Conservation (phyloP, 2,113 vertebrate genomes). For the Phrynocephalus versicolor region DNA sequence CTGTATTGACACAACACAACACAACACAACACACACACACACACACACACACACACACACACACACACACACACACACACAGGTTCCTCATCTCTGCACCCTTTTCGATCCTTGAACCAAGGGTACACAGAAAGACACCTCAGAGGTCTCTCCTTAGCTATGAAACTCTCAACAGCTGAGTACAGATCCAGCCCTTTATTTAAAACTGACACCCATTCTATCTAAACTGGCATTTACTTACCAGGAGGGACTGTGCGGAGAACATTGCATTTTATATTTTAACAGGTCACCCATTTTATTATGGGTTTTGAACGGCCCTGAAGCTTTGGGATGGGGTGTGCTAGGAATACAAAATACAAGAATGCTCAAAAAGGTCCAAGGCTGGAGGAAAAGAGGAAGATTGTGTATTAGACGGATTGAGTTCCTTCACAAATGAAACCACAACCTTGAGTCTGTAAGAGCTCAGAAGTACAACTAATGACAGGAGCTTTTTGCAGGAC, state of each 20-base stretch:
- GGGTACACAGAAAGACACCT: not conserved
- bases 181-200: not conserved
- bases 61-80: no score
- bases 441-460: no score
- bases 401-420: no score
- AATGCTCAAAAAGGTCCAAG: no score
- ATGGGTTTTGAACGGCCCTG: not conserved
- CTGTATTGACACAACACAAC: no score
- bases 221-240: not conserved
- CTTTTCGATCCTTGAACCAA: not conserved
- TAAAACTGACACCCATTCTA: not conserved
- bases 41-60: no score
- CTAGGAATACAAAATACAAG: not conserved
- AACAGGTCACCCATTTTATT: not conserved
- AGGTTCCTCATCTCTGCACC: not conserved
- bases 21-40: no score
- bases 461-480: no score
- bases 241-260: no score
- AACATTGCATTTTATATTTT: not conserved
- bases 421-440: no score
- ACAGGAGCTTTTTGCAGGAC: no score
- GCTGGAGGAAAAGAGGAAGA: no score
- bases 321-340: not conserved
- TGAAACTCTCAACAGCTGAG: not conserved
- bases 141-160: not conserved